A percentile compares a stretch with the other conserved stretches of the same genome.
Evolutionary conservation across 2,797 vertebrate genomes (phyloP).

Genomic region (Sebastes flavidus): DNA sequence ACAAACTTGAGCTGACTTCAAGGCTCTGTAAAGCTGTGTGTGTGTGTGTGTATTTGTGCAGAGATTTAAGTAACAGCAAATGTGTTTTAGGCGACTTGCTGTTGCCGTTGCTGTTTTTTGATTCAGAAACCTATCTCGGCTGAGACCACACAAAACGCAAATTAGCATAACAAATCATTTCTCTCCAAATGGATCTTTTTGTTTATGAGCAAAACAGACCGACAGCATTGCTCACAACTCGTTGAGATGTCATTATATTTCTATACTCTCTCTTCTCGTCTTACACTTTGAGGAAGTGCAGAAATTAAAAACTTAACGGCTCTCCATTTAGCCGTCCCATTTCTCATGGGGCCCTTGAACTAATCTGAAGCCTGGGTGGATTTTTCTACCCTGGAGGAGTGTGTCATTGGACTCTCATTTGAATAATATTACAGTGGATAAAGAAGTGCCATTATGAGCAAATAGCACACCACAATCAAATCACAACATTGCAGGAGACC

Average conservation of each 20-base stretch:
- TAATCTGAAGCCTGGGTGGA: slow-evolving; percentile 73
- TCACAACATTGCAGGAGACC: slow-evolving; percentile 73
- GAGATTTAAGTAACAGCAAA: not conserved
- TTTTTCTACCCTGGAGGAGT: slow-evolving; percentile 65
- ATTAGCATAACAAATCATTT: slow-evolving; percentile 52
- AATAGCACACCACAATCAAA: slow-evolving; percentile 74
- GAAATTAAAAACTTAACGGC: slow-evolving; percentile 67
- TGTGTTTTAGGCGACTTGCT: slow-evolving; percentile 19
- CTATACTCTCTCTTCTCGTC: slow-evolving; percentile 20
- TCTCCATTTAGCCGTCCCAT: slow-evolving; percentile 60
- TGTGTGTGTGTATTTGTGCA: not conserved
- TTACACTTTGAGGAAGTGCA: slow-evolving; percentile 43
- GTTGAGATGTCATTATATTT: slow-evolving; percentile 43
- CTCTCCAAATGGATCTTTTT: slow-evolving; percentile 40
- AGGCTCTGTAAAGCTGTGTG: not conserved
- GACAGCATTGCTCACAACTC: slow-evolving; percentile 12
- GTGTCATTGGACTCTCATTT: slow-evolving; percentile 76
- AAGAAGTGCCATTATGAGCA: slow-evolving; percentile 74
- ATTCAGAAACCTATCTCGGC: slow-evolving; percentile 27
- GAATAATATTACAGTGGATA: slow-evolving; percentile 79
- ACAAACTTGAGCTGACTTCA: not conserved
- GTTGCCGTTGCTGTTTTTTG: slow-evolving; percentile 12
- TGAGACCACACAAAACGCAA: slow-evolving; percentile 32
- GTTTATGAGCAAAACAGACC: slow-evolving; percentile 33
- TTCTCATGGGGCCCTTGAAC: slow-evolving; percentile 68